These are phyloP conservation scores for Geodia barretti DNA, from an alignment of 37 sponge, comb jelly and placozoan genomes.

Conservation along the genomic window DNA sequence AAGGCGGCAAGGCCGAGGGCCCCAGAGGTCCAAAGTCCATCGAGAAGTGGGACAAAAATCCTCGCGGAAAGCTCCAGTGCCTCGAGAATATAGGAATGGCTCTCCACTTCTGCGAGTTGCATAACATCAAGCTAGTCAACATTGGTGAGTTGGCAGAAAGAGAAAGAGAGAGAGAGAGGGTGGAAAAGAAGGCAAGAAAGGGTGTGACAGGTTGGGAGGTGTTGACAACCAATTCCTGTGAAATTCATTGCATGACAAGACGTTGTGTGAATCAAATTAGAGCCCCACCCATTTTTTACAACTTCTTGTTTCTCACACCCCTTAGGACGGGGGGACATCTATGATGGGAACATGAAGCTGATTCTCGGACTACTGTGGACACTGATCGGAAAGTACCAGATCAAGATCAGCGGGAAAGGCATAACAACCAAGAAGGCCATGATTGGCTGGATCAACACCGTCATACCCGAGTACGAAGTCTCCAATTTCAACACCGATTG, in stretches of 20 bases:
- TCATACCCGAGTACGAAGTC: conserved; percentile 68
- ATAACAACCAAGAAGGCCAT: conserved; percentile 81
- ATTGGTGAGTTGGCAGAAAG: conserved; percentile 93
- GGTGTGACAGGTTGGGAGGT: too few species aligned
- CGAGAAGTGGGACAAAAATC: conserved; percentile 70
- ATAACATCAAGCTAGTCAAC: conserved; percentile 86
- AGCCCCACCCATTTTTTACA: neutral
- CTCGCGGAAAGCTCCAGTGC: conserved; percentile 64
- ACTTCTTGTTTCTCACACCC: neutral
- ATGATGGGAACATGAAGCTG: conserved; percentile 91
- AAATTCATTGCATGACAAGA: neutral
- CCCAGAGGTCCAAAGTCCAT: conserved; percentile 84
- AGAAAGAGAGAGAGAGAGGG: too few species aligned
- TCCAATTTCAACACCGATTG: conserved; percentile 83
- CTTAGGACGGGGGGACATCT: conserved; percentile 84
- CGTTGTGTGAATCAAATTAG: neutral
- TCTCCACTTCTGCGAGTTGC: conserved; percentile 57
- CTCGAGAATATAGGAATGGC: conserved; percentile 78
- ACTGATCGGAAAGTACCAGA: conserved; percentile 91
- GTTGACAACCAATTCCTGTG: too few species aligned
- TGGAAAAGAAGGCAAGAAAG: too few species aligned
- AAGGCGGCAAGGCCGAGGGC: too few species aligned
- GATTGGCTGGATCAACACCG: conserved; percentile 86
- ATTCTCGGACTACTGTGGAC: conserved; percentile 97
- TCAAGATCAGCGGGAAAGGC: conserved; percentile 61